Conservation (phyloP, 2,888 invertebrate species). For the Melanargia galathea region DNA sequence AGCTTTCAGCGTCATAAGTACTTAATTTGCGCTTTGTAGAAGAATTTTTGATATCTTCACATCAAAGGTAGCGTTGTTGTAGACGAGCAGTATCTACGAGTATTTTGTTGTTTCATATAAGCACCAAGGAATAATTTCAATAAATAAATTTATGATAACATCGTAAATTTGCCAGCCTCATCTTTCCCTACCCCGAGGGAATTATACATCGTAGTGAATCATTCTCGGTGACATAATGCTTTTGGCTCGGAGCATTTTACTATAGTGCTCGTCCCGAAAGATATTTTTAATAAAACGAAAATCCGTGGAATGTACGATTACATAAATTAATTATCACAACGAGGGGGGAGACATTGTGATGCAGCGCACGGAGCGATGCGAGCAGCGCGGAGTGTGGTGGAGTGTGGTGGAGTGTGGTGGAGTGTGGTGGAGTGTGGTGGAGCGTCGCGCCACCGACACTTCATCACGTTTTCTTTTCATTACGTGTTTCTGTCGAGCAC, state of each 20-base stretch:
- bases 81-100: too few relatives aligned
- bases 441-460: background rate
- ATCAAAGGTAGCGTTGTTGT: too few relatives aligned
- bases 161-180: background rate
- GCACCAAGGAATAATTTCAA: background rate
- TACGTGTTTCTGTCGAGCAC: background rate
- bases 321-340: conserved; percentile 2
- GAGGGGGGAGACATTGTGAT: background rate
- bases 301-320: background rate
- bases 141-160: background rate
- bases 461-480: background rate
- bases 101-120: too few relatives aligned
- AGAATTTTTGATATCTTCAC: too few relatives aligned
- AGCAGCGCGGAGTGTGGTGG: background rate
- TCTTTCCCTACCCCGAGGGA: too few relatives aligned
- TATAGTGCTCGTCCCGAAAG: background rate
- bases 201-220: background rate
- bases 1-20: too few relatives aligned
- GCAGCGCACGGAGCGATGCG: background rate
- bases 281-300: conserved; percentile 7
- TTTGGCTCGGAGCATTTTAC: background rate
- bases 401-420: too few relatives aligned
- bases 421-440: background rate
- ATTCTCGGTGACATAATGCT: background rate
- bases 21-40: background rate